phyloP scores from a whole-genome alignment of 2,113 vertebrate species.

The Cephalopterus ornatus region DNA sequence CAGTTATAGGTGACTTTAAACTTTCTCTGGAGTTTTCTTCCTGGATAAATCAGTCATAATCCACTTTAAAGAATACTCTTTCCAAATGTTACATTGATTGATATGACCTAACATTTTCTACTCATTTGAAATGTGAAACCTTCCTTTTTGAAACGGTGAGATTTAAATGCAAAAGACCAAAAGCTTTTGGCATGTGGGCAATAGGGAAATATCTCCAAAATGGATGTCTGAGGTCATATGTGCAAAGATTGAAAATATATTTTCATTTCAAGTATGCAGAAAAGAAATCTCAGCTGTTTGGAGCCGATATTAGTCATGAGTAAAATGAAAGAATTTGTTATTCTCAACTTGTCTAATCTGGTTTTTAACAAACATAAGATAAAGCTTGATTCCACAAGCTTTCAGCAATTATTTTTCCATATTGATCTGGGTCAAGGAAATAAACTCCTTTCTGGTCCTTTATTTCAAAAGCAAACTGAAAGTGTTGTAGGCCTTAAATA shows the following conservation, averaged over 20 bases:
- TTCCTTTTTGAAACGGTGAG: background rate
- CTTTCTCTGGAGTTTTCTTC: background rate
- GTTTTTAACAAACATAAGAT: background rate
- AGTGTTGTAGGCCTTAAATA: background rate
- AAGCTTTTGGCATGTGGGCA: background rate
- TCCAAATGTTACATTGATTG: background rate
- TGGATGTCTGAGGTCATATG: background rate
- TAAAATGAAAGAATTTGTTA: background rate
- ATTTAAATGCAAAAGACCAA: background rate
- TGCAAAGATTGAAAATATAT: background rate
- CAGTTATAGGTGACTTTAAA: background rate
- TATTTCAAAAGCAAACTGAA: background rate
- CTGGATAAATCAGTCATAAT: background rate
- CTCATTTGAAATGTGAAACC: background rate
- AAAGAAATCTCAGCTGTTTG: background rate
- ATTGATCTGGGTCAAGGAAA: background rate
- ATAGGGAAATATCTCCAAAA: background rate
- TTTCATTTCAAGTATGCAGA: background rate
- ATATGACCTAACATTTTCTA: background rate
- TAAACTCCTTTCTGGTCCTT: background rate
- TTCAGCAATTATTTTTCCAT: background rate
- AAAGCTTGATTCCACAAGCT: background rate
- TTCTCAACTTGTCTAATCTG: background rate
- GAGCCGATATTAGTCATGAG: background rate
- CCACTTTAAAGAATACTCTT: background rate